Conservation (phyloP, 2,113 vertebrate species). For the Catharus minimus region DNA sequence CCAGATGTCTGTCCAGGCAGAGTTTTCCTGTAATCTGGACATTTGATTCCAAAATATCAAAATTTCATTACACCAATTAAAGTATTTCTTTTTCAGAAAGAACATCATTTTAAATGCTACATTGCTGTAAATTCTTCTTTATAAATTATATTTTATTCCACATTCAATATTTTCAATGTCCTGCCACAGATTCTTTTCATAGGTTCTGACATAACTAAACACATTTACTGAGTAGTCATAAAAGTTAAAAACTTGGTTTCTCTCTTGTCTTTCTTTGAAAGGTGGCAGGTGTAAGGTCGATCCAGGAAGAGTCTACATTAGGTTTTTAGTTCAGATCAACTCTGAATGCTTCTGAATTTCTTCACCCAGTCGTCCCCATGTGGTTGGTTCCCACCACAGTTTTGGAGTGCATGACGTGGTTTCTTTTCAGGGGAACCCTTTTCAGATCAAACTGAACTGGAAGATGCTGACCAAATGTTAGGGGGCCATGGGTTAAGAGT, state of each 20-base stretch:
- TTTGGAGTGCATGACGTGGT: background rate
- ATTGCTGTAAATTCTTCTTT: background rate
- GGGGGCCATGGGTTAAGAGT: background rate
- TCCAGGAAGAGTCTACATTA: rapidly evolving
- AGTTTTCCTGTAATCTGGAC: background rate
- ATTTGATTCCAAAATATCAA: background rate
- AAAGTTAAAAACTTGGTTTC: background rate
- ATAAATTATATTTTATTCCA: background rate
- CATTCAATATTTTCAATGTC: background rate
- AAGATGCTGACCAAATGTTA: background rate
- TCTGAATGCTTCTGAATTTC: background rate
- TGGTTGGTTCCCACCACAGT: background rate
- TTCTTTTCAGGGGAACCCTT: background rate
- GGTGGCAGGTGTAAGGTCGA: background rate
- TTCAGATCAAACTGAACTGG: background rate
- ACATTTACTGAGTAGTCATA: background rate
- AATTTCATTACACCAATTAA: background rate
- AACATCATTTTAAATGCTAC: background rate
- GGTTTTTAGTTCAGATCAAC: background rate
- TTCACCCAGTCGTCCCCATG: background rate
- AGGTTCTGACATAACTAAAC: background rate
- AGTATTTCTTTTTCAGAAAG: background rate
- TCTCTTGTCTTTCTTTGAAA: background rate
- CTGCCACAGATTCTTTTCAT: background rate
- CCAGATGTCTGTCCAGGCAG: background rate